Evolutionary conservation across 2,888 invertebrate species (phyloP).

Genomic region (Melipona beecheii): DNA sequence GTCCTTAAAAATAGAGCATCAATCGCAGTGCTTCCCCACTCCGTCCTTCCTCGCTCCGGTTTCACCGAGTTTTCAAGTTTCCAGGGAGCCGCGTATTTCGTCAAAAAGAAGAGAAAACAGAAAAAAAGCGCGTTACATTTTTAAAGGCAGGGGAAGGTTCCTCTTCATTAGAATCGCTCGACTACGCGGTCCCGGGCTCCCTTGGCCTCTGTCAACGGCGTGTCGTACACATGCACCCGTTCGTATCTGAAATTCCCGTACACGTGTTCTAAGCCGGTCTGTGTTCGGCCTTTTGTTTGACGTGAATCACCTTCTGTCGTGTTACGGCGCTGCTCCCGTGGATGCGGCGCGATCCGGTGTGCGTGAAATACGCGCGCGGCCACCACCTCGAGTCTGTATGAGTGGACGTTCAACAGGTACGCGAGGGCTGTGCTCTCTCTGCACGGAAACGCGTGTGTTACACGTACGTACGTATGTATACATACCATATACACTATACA

Average conservation of each 20-base stretch:
- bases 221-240: conserved; percentile 61
- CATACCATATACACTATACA: too few species aligned
- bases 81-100: not conserved
- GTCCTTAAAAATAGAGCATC: not conserved
- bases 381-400: conserved; percentile 2
- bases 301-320: conserved; percentile 79
- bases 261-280: conserved; percentile 77
- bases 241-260: conserved; percentile 76
- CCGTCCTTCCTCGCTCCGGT: not conserved
- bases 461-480: conserved; percentile 37
- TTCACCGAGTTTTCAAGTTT: conserved; percentile 1
- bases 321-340: conserved; percentile 50
- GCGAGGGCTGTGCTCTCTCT: conserved; percentile 59
- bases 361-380: conserved; percentile 56
- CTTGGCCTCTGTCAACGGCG: conserved; percentile 15
- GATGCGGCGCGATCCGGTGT: conserved; percentile 25
- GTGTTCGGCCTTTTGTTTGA: conserved; percentile 81
- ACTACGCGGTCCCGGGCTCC: not conserved
- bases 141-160: conserved; percentile 22
- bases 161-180: conserved; percentile 46
- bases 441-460: conserved; percentile 53
- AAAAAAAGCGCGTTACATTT: conserved; percentile 50
- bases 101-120: not conserved
- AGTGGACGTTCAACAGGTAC: conserved; percentile 73
- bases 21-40: too few species aligned